Evolutionary conservation across 1,140 invertebrate genomes (phyloP).

Genomic region (Brachionus rotundiformis): DNA sequence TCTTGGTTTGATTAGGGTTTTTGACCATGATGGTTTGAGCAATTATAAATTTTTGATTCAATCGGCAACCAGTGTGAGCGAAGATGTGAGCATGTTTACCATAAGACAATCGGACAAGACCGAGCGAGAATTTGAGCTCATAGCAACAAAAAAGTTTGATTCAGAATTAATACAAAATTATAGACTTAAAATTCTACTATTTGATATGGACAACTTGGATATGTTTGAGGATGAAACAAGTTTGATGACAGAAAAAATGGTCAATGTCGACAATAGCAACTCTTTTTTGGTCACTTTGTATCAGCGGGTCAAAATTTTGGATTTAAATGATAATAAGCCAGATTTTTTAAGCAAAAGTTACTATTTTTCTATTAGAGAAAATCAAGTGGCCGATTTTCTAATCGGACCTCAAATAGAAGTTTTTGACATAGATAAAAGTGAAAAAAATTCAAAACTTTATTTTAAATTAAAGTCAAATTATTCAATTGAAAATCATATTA

Average conservation of each 20-base stretch:
- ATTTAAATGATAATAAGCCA: slow-evolving; percentile 37
- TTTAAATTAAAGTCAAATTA: slow-evolving; percentile 37
- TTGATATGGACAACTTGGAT: not conserved
- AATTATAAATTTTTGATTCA: slow-evolving; percentile 46
- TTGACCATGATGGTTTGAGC: slow-evolving; percentile 23
- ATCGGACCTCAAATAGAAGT: slow-evolving; percentile 8
- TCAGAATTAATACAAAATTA: slow-evolving; percentile 37
- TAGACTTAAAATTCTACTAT: slow-evolving; percentile 8
- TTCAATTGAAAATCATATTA: not conserved
- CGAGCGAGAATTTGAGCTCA: slow-evolving; percentile 32
- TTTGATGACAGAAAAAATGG: not conserved
- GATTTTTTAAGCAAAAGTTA: slow-evolving; percentile 22
- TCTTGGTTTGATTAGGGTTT: slow-evolving; percentile 11
- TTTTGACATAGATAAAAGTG: slow-evolving; percentile 32
- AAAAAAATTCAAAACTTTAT: not conserved
- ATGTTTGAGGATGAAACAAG: not conserved
- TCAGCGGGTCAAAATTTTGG: slow-evolving; percentile 22
- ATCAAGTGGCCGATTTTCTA: not conserved
- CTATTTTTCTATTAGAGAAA: slow-evolving; percentile 18
- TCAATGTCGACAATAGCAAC: not conserved
- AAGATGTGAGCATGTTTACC: slow-evolving; percentile 29
- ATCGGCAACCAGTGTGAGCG: not conserved
- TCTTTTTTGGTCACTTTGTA: not conserved
- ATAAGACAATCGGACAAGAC: not conserved
- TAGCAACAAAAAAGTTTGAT: not conserved